Percentiles rank a stretch among this genome's conserved stretches.
phyloP scores from a whole-genome alignment of 2,888 invertebrate genomes.

The Steromphala cineraria region DNA sequence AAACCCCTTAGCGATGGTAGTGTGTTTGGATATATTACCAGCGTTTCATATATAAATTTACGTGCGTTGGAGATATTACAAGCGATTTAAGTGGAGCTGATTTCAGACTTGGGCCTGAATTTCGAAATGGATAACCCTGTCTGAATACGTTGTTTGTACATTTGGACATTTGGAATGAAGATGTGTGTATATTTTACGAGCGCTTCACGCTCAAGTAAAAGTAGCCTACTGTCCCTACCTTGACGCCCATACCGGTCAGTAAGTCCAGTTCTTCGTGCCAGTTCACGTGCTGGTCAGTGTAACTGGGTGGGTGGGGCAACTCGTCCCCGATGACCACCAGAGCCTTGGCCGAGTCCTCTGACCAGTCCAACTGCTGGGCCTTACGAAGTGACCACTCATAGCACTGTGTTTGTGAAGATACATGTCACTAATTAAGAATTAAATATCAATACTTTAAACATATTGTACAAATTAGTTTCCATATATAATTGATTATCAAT shows the following conservation, averaged over 20 bases:
- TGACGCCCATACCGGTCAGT: constrained; percentile 67
- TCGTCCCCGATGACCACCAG: constrained; percentile 71
- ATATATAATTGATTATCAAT: too few species aligned
- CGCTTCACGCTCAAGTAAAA: background rate
- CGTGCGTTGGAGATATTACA: too few species aligned
- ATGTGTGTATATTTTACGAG: background rate
- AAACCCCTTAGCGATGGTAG: too few species aligned
- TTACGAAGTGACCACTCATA: constrained; percentile 70
- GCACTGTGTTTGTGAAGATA: constrained; percentile 51
- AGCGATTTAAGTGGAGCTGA: too few species aligned
- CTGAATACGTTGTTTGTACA: too few species aligned
- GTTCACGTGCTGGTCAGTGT: constrained; percentile 66
- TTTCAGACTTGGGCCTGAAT: too few species aligned
- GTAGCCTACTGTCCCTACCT: constrained; percentile 45
- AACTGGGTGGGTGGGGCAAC: constrained; percentile 61
- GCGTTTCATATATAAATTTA: too few species aligned
- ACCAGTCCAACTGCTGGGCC: constrained; percentile 69
- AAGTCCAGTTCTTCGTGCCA: constrained; percentile 68
- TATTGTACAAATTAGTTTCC: too few species aligned
- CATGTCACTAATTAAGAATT: too few species aligned
- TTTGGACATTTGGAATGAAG: background rate
- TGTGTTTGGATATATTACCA: too few species aligned
- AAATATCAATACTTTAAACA: too few species aligned
- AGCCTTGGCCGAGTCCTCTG: constrained; percentile 70
- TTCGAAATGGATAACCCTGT: too few species aligned